These are phyloP conservation scores for Astropecten irregularis DNA, from an alignment of 53 echinoderm and acorn worm species.

Conservation along the genomic window DNA sequence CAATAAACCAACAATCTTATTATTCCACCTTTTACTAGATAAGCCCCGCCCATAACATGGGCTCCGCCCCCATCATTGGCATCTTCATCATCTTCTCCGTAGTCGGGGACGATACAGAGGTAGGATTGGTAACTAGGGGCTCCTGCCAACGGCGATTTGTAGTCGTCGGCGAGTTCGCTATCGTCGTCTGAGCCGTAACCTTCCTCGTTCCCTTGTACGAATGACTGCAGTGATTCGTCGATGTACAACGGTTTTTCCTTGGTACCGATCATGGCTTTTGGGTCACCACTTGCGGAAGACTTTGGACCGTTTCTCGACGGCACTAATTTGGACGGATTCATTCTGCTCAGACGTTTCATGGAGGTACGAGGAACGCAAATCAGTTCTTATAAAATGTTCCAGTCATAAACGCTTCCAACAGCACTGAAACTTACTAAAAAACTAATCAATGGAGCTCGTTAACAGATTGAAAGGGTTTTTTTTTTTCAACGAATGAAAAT, in stretches of 20 bases:
- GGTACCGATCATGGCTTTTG: not conserved
- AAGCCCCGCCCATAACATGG: not conserved
- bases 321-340: not conserved
- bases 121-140: slow-evolving; percentile 81
- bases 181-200: slow-evolving; percentile 59
- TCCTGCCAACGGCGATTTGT: slow-evolving; percentile 66
- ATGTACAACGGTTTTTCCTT: slow-evolving; percentile 25
- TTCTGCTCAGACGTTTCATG: slow-evolving; percentile 24
- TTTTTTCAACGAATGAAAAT: no score
- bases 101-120: slow-evolving; percentile 73
- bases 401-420: no score
- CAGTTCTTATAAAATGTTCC: no score
- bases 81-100: slow-evolving; percentile 51
- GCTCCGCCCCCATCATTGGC: no score
- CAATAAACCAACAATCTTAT: not conserved
- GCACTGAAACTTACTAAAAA: no score
- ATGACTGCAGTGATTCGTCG: slow-evolving; percentile 26
- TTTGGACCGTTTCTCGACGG: not conserved
- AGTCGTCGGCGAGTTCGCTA: slow-evolving; percentile 55
- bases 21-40: slow-evolving; percentile 20
- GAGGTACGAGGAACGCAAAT: no score
- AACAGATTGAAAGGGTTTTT: no score
- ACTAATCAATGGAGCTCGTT: no score
- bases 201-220: slow-evolving; percentile 23
- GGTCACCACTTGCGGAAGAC: not conserved